phyloP scores from a whole-genome alignment of 2,797 vertebrate species.

The Morus bassanus region DNA sequence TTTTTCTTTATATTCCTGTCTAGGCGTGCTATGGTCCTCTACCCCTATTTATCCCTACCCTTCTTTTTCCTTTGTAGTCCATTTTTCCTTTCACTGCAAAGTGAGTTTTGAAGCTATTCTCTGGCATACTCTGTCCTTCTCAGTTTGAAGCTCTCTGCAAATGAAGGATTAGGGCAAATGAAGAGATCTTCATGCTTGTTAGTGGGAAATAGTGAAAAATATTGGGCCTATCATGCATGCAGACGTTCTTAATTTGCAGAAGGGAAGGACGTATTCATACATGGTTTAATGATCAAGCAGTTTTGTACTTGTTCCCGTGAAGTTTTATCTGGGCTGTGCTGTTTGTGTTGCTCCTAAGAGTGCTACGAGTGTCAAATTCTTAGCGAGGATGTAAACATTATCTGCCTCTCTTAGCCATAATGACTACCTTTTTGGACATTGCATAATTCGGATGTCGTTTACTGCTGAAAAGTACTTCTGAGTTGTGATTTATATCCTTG shows the following conservation, averaged over 20 bases:
- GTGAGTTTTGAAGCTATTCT: conserved; percentile 35
- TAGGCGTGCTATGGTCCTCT: neutral
- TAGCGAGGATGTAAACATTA: neutral
- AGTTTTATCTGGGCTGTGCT: neutral
- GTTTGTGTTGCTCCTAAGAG: neutral
- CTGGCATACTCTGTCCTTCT: neutral
- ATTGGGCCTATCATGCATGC: neutral
- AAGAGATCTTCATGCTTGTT: conserved; percentile 18
- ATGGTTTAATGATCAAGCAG: neutral
- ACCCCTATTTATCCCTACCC: neutral
- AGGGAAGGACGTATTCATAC: neutral
- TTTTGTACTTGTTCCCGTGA: neutral
- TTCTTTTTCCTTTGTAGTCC: neutral
- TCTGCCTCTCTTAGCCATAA: neutral
- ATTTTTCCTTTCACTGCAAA: conserved; percentile 11
- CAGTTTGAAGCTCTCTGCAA: conserved; percentile 16
- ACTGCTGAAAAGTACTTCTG: neutral
- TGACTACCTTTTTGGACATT: neutral
- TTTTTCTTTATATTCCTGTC: conserved; percentile 1
- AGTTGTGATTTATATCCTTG: neutral
- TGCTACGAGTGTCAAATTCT: neutral
- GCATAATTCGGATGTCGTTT: neutral
- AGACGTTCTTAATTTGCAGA: neutral
- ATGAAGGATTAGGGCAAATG: conserved; percentile 3
- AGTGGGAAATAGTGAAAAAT: neutral